A percentile compares a stretch with the other conserved stretches of the same genome.
These are phyloP conservation scores for Magallana gigas DNA, from an alignment of 1,140 invertebrate genomes.

Conservation along the genomic window DNA sequence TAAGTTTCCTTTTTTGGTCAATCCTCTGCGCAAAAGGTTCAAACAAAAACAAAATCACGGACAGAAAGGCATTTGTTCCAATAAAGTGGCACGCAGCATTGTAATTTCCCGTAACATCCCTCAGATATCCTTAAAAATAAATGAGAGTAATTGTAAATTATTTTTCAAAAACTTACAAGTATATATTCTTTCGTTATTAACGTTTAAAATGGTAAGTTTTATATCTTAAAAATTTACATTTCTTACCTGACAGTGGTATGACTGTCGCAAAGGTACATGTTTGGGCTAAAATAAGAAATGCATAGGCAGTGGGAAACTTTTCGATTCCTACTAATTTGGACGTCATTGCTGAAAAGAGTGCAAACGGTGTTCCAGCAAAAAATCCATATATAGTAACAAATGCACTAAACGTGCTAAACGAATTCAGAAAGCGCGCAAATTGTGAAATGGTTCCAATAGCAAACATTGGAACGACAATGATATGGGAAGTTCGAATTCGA, in stretches of 20 bases:
- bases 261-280: neutral
- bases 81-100: neutral
- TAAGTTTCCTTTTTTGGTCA: neutral
- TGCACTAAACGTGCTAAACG: conserved; percentile 31
- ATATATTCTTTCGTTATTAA: too few relatives aligned
- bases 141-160: too few relatives aligned
- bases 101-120: neutral
- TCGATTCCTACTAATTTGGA: conserved; percentile 56
- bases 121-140: neutral
- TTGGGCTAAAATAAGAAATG: conserved; percentile 50
- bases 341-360: conserved; percentile 52
- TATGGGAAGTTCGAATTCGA: conserved; percentile 48
- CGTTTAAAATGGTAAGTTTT: too few relatives aligned
- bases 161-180: too few relatives aligned
- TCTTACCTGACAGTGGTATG: neutral
- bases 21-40: neutral
- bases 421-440: conserved; percentile 37
- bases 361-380: conserved; percentile 51
- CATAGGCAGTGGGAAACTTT: conserved; percentile 50
- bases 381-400: conserved; percentile 54
- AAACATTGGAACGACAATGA: conserved; percentile 40
- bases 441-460: conserved; percentile 41
- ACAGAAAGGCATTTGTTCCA: conserved; percentile 1
- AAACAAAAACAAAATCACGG: neutral
- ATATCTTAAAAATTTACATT: too few relatives aligned